Conservation (phyloP, 2,888 invertebrate genomes). For the Elegia similella region DNA sequence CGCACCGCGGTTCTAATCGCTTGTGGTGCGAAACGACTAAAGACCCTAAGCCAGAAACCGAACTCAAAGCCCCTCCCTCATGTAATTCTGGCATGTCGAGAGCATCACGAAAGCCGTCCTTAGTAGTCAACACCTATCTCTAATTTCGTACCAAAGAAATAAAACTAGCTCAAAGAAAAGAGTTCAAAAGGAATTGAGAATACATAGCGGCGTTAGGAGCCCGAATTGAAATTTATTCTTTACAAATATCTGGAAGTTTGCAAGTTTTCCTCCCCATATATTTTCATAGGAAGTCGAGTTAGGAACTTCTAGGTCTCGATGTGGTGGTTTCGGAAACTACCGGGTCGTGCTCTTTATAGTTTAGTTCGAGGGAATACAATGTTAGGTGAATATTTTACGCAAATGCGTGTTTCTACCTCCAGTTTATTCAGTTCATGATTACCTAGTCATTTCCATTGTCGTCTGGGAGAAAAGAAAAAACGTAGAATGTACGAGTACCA, state of each 20-base stretch:
- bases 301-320: neutral
- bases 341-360: neutral
- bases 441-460: no score
- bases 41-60: no score
- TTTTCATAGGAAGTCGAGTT: neutral
- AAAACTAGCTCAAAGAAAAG: neutral
- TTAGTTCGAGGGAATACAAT: neutral
- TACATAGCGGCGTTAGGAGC: neutral
- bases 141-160: neutral
- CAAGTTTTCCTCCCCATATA: neutral
- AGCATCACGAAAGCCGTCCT: no score
- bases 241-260: neutral
- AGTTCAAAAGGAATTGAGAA: neutral
- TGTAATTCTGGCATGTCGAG: no score
- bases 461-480: no score
- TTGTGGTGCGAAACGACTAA: no score
- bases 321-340: neutral
- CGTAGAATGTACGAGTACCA: no score
- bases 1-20: no score
- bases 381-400: neutral
- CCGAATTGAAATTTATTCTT: neutral
- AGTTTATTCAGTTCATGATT: no score
- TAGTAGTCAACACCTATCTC: no score
- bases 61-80: no score
- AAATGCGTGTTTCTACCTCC: no score